Evolutionary conservation across 2,888 invertebrate genomes (phyloP).

Genomic region (Mythimna albipuncta): DNA sequence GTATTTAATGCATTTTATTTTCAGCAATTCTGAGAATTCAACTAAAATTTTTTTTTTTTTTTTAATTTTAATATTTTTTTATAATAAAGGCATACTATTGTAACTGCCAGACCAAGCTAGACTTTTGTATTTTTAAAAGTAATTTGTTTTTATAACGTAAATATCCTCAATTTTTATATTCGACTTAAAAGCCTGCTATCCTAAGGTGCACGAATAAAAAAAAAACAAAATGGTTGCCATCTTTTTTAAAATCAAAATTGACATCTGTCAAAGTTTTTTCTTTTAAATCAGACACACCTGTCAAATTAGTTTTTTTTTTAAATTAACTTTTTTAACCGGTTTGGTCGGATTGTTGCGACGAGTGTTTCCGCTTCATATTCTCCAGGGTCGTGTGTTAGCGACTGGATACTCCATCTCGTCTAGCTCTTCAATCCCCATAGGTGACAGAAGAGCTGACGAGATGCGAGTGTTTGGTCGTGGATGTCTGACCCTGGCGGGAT

Average conservation of each 20-base stretch:
- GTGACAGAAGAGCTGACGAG: too few relatives aligned
- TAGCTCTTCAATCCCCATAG: too few relatives aligned
- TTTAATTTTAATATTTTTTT: background rate
- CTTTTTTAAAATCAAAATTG: background rate
- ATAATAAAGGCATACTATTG: constrained; percentile 25
- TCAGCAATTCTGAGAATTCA: background rate
- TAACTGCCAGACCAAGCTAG: constrained; percentile 46
- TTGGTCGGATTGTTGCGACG: too few relatives aligned
- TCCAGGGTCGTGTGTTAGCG: too few relatives aligned
- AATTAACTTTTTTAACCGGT: too few relatives aligned
- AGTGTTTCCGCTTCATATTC: too few relatives aligned
- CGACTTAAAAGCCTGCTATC: background rate
- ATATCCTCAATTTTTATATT: constrained; percentile 36
- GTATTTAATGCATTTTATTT: constrained; percentile 9
- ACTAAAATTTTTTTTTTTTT: background rate
- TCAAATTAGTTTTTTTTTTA: constrained; percentile 1
- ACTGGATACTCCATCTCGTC: too few relatives aligned
- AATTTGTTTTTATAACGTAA: background rate
- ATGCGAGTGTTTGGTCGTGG: too few relatives aligned
- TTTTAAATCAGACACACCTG: background rate
- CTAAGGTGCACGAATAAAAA: constrained; percentile 5
- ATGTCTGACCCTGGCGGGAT: too few relatives aligned
- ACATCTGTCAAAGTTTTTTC: background rate
- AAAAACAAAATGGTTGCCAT: constrained; percentile 8
- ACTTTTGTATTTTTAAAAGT: background rate